A percentile compares a stretch with the other conserved stretches of the same genome.
phyloP scores from a whole-genome alignment of 2,797 vertebrate species.

The Acanthiza pusilla region DNA sequence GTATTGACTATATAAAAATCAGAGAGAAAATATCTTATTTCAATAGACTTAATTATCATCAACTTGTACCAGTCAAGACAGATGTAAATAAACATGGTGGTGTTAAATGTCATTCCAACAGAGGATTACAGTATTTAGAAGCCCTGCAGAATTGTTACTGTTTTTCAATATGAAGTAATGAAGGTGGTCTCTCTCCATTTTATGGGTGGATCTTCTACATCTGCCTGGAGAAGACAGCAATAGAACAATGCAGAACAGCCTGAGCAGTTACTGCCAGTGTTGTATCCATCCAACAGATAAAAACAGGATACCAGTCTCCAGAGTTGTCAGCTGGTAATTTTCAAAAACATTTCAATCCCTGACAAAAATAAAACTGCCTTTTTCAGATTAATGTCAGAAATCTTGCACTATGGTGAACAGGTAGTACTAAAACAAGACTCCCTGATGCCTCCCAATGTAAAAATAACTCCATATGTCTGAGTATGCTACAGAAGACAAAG shows the following conservation, averaged over 20 bases:
- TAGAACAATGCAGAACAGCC: not conserved
- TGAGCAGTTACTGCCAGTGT: not conserved
- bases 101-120: not conserved
- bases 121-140: not conserved
- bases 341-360: not conserved
- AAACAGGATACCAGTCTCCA: not conserved
- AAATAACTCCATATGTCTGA: not conserved
- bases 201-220: not conserved
- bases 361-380: not conserved
- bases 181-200: not conserved
- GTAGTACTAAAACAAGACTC: not conserved
- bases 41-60: not conserved
- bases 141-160: not conserved
- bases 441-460: conserved; percentile 1
- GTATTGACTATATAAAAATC: not conserved
- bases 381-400: not conserved
- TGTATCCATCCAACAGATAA: not conserved
- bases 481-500: not conserved
- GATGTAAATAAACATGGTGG: not conserved
- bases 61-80: not conserved
- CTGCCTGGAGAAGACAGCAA: not conserved
- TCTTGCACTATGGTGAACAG: not conserved
- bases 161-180: not conserved
- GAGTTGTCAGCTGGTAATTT: not conserved
- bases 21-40: not conserved